phyloP scores from a whole-genome alignment of 2,888 invertebrate species.

The Charanyca ferruginea region DNA sequence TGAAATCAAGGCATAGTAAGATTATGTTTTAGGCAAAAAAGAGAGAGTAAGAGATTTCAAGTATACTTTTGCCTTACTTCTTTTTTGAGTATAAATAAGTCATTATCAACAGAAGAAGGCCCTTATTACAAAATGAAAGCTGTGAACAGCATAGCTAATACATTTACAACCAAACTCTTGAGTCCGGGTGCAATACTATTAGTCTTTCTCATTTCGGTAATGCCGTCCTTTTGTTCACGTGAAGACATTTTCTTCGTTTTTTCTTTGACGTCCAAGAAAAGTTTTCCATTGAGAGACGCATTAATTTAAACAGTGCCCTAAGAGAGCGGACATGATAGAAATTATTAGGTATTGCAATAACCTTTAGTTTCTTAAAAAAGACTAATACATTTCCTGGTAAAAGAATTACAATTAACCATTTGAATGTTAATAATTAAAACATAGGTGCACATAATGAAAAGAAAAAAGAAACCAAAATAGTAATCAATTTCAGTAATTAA shows the following conservation, averaged over 20 bases:
- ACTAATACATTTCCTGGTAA: no score
- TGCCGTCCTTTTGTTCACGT: constrained; percentile 48
- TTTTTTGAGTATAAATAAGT: no score
- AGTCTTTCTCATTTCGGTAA: constrained; percentile 50
- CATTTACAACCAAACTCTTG: constrained; percentile 19
- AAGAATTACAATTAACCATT: no score
- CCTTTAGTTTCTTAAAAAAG: no score
- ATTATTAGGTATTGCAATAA: neutral
- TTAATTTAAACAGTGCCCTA: constrained; percentile 32
- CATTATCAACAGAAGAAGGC: neutral
- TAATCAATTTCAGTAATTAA: no score
- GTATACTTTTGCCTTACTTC: no score
- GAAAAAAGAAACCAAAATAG: no score
- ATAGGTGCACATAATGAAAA: no score
- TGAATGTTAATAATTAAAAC: no score
- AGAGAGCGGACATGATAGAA: constrained; percentile 2
- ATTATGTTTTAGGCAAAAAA: no score
- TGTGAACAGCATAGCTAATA: neutral
- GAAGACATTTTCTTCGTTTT: constrained; percentile 38
- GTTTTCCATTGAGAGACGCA: constrained; percentile 27
- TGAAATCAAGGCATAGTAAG: no score
- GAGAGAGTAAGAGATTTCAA: no score
- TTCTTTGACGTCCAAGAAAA: constrained; percentile 46
- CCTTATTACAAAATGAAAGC: neutral
- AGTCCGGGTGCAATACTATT: constrained; percentile 44